Evolutionary conservation across 1,140 invertebrate genomes (phyloP).

Genomic region (Sipha flava): DNA sequence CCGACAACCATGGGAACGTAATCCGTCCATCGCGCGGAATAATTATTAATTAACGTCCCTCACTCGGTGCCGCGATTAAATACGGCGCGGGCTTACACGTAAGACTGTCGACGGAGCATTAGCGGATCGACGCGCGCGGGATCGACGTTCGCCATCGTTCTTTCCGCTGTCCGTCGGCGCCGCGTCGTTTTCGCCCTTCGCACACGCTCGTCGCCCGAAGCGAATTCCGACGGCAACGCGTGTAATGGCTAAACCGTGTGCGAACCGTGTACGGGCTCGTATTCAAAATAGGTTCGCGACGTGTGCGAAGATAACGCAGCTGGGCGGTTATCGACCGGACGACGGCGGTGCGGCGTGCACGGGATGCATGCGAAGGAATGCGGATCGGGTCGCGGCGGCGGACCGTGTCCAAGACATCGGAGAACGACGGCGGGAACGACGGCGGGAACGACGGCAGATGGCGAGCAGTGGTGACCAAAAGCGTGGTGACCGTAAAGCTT

Average conservation of each 20-base stretch:
- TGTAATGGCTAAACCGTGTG: neutral
- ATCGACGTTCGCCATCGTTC: no score
- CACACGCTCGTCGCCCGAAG: neutral
- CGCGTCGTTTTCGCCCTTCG: no score
- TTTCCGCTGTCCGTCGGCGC: no score
- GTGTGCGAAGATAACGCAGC: conserved; percentile 23
- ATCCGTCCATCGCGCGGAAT: neutral
- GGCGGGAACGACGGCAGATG: neutral
- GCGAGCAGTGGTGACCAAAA: neutral
- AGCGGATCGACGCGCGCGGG: no score
- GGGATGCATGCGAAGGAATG: neutral
- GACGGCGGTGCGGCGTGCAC: no score
- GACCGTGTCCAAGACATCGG: neutral
- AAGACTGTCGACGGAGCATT: neutral
- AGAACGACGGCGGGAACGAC: no score
- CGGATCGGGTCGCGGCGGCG: no score
- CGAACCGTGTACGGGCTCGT: neutral
- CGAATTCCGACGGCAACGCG: neutral
- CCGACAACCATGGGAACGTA: conserved; percentile 22
- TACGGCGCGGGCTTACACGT: neutral
- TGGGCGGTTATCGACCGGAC: conserved; percentile 21
- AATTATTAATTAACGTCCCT: conserved; percentile 29
- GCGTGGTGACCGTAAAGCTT: neutral
- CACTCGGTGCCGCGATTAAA: neutral
- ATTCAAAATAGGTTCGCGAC: neutral